Percentiles rank a stretch among this genome's conserved stretches.
Evolutionary conservation across 2,797 vertebrate species (phyloP).

Genomic region (Spinibarbus caldwelli): DNA sequence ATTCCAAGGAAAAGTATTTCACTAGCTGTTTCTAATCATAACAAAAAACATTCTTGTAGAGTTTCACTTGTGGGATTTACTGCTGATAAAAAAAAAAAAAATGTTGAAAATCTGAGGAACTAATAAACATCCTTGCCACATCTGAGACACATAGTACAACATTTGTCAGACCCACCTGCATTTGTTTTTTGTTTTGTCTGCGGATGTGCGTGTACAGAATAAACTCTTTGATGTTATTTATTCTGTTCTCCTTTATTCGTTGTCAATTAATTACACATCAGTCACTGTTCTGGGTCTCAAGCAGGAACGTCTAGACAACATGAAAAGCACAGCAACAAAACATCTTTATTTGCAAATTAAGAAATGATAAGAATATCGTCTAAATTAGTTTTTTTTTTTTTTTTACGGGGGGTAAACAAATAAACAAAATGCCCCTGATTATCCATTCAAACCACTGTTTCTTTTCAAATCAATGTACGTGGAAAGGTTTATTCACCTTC

Average conservation of each 20-base stretch:
- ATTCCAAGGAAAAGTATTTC: neutral
- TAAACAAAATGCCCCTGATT: neutral
- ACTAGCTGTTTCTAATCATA: neutral
- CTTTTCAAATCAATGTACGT: neutral
- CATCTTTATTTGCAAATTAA: neutral
- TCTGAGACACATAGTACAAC: neutral
- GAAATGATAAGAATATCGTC: neutral
- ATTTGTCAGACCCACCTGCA: neutral
- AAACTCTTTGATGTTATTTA: neutral
- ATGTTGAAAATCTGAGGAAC: too few relatives aligned
- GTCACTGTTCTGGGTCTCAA: neutral
- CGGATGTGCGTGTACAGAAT: neutral
- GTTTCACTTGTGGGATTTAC: neutral
- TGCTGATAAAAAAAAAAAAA: neutral
- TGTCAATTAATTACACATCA: slow-evolving; percentile 33
- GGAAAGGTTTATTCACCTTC: neutral
- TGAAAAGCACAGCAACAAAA: slow-evolving; percentile 24
- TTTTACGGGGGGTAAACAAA: neutral
- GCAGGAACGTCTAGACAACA: neutral
- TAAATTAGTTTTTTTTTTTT: neutral
- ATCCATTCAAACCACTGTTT: neutral
- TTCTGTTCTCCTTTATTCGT: neutral
- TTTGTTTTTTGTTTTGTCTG: slow-evolving; percentile 1
- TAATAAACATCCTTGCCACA: slow-evolving; percentile 3
- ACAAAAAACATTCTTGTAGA: neutral